Conservation (phyloP, 1,140 invertebrate species). For the Maniola jurtina region DNA sequence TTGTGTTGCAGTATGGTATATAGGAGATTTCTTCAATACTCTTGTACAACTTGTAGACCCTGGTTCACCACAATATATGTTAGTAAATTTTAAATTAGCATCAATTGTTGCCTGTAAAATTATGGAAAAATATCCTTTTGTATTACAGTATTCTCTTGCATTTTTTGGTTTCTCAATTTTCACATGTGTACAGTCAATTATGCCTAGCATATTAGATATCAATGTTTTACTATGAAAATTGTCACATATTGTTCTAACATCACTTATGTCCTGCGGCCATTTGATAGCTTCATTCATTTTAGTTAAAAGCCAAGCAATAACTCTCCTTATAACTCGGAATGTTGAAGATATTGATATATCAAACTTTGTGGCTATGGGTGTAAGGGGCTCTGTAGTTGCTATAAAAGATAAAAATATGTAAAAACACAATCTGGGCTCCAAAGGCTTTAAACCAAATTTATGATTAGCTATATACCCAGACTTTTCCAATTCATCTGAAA, state of each 20-base stretch:
- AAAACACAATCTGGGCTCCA: constrained; percentile 58
- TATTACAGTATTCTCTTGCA: constrained; percentile 54
- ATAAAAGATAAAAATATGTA: constrained; percentile 64
- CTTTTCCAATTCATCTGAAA: constrained; percentile 33
- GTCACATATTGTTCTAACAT: constrained; percentile 46
- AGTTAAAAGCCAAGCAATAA: constrained; percentile 57
- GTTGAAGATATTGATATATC: constrained; percentile 67
- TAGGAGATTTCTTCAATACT: constrained; percentile 39
- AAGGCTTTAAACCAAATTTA: constrained; percentile 58
- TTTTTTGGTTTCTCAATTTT: constrained; percentile 63
- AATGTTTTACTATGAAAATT: constrained; percentile 47
- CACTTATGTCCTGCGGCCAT: constrained; percentile 51
- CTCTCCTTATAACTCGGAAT: constrained; percentile 56
- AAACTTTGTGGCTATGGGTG: constrained; percentile 58
- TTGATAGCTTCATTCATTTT: constrained; percentile 58
- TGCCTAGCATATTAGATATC: constrained; percentile 50
- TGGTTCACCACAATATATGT: constrained; percentile 57
- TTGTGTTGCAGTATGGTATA: constrained; percentile 44
- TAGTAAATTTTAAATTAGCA: constrained; percentile 52
- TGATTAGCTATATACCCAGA: constrained; percentile 57
- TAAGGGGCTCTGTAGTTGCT: constrained; percentile 52
- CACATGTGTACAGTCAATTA: constrained; percentile 57
- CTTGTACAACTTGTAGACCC: constrained; percentile 49
- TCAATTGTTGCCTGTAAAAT: constrained; percentile 57
- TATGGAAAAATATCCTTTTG: constrained; percentile 60